Evolutionary conservation across 2,113 vertebrate genomes (phyloP).

Genomic region (Uria lomvia): DNA sequence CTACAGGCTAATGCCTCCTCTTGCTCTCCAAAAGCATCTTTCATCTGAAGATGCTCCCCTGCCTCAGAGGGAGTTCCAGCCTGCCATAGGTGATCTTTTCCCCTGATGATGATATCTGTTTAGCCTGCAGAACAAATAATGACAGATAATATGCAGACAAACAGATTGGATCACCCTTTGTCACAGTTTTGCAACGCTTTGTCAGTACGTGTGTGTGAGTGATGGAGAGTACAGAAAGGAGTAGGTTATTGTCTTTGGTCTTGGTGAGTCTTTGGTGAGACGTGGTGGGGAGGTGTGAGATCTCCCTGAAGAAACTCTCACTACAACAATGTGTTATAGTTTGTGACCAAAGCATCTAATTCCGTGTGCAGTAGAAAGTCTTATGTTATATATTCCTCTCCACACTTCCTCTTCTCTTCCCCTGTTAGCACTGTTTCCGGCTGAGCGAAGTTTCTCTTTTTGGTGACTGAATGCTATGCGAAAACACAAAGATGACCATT

Average conservation of each 20-base stretch:
- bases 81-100: background rate
- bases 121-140: background rate
- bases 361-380: background rate
- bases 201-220: fast-evolving
- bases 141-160: background rate
- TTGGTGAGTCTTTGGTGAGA: background rate
- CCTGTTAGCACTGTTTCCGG: background rate
- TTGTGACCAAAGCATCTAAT: background rate
- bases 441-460: background rate
- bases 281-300: background rate
- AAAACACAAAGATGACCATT: background rate
- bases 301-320: background rate
- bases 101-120: background rate
- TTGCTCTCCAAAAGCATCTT: background rate
- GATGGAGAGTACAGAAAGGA: background rate
- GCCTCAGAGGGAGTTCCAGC: background rate
- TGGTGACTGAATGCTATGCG: background rate
- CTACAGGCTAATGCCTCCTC: background rate
- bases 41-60: background rate
- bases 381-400: background rate
- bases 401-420: background rate
- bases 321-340: background rate
- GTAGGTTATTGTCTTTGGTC: background rate
- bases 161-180: background rate
- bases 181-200: background rate